A percentile compares a stretch with the other conserved stretches of the same genome.
Evolutionary conservation across 2,113 vertebrate genomes (phyloP).

Genomic region (Peromyscus californicus): DNA sequence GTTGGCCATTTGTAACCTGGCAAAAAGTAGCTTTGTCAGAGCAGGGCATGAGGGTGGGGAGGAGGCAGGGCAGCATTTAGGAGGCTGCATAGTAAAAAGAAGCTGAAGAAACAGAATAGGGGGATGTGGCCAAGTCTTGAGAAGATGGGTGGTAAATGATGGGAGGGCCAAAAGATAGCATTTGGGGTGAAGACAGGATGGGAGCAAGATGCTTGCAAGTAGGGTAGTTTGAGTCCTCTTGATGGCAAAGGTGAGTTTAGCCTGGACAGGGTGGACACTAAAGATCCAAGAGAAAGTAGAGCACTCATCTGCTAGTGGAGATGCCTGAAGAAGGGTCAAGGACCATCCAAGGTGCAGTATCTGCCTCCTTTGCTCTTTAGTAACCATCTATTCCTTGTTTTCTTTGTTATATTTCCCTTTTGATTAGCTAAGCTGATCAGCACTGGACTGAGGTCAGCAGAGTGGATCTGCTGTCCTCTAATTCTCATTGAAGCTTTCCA

Average conservation of each 20-base stretch:
- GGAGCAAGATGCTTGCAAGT: not conserved
- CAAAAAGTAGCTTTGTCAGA: not conserved
- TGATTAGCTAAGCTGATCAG: not conserved
- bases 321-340: not conserved
- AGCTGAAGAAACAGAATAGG: too few relatives aligned
- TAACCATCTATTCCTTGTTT: not conserved
- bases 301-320: not conserved
- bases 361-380: not conserved
- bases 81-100: too few relatives aligned
- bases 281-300: not conserved
- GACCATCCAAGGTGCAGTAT: not conserved
- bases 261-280: not conserved
- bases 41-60: not conserved
- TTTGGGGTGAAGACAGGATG: not conserved
- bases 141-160: not conserved
- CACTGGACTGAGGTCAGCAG: not conserved
- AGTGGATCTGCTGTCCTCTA: not conserved
- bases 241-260: not conserved
- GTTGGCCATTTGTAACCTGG: not conserved
- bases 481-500: not conserved
- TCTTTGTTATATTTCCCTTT: not conserved
- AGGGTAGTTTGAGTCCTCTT: not conserved
- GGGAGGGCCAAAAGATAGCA: not conserved
- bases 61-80: not conserved
- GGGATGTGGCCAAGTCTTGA: not conserved